Percentiles rank a stretch among this genome's conserved stretches.
Conservation (phyloP, 2,888 invertebrate species). For the Cheilosia variabilis region DNA sequence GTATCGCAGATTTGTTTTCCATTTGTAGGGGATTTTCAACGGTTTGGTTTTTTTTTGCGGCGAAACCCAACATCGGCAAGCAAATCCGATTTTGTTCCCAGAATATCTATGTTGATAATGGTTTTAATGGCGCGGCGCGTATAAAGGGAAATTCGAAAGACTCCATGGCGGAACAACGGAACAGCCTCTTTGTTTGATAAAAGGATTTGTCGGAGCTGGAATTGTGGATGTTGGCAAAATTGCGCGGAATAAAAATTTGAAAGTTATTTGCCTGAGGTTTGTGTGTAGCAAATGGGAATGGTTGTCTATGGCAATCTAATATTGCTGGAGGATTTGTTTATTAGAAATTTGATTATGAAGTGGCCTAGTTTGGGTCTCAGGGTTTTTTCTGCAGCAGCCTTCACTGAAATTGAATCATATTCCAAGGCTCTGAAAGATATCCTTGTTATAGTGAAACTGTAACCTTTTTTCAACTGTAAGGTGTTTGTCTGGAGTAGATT, state of each 20-base stretch:
- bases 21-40: neutral
- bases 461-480: too few species aligned
- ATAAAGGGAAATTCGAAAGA: neutral
- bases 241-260: neutral
- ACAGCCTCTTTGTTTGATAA: conserved; percentile 23
- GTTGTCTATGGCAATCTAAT: too few species aligned
- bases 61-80: neutral
- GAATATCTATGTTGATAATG: conserved; percentile 15
- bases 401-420: too few species aligned
- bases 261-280: neutral
- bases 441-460: too few species aligned
- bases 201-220: conserved; percentile 22
- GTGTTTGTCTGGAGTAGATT: too few species aligned
- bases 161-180: neutral
- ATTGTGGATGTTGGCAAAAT: conserved; percentile 1
- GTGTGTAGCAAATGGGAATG: too few species aligned
- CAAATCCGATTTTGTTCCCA: neutral
- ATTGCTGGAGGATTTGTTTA: too few species aligned
- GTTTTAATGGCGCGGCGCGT: conserved; percentile 5
- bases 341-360: too few species aligned
- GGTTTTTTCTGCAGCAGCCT: too few species aligned
- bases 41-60: too few species aligned
- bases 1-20: neutral
- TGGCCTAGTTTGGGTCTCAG: too few species aligned
- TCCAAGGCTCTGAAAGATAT: too few species aligned